These are phyloP conservation scores for Notarius quadriscutis DNA, from an alignment of 2,113 vertebrate species.

Conservation along the genomic window DNA sequence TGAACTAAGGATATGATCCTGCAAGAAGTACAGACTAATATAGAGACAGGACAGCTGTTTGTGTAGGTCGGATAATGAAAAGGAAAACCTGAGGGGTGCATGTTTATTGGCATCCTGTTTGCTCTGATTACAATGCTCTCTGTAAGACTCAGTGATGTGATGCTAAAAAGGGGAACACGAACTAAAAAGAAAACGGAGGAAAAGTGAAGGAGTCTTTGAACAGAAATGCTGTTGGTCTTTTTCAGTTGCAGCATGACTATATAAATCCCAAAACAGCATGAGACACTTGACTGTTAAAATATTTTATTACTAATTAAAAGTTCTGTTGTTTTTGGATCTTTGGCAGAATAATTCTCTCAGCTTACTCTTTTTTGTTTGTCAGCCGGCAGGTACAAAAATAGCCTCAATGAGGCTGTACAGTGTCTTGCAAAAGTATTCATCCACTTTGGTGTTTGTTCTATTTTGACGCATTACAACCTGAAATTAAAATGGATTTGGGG, in stretches of 20 bases:
- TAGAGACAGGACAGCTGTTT: conserved; percentile 30
- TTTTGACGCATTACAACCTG: too few species aligned
- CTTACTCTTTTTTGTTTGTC: conserved; percentile 39
- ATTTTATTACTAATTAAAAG: conserved; percentile 73
- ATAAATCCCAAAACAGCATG: conserved; percentile 72
- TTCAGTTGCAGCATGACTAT: conserved; percentile 29
- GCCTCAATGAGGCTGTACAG: too few species aligned
- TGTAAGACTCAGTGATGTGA: conserved; percentile 42
- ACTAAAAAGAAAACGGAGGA: conserved; percentile 39
- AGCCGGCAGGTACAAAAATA: not conserved
- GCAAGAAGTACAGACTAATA: conserved; percentile 46
- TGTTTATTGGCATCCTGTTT: conserved; percentile 56
- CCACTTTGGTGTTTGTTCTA: too few species aligned
- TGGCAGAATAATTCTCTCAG: conserved; percentile 65
- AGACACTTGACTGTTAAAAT: conserved; percentile 72
- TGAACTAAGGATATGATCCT: conserved; percentile 19
- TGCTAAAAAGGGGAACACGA: conserved; percentile 2
- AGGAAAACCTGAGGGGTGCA: conserved; percentile 57
- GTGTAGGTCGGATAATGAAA: conserved; percentile 60
- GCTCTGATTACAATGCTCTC: conserved; percentile 66
- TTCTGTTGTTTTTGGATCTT: conserved; percentile 69
- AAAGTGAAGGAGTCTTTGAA: conserved; percentile 39
- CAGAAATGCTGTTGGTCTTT: not conserved
- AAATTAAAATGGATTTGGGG: too few species aligned
- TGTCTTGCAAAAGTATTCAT: too few species aligned